Conservation (phyloP, 2,797 vertebrate species). For the Anguilla marmorata region DNA sequence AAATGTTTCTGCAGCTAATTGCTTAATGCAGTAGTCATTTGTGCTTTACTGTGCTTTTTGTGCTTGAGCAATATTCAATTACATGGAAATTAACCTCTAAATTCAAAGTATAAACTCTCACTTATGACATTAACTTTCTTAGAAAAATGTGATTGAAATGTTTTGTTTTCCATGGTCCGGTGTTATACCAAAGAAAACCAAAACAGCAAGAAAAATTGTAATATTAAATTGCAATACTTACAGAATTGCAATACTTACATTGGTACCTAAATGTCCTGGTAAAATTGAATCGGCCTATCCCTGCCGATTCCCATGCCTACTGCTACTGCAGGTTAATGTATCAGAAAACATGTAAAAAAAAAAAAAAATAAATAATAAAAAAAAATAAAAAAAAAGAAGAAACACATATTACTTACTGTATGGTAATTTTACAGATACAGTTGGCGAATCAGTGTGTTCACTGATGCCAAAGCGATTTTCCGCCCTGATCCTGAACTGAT, state of each 20-base stretch:
- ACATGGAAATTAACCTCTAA: no score
- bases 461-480: slow-evolving; percentile 98
- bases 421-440: slow-evolving; percentile 84
- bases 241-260: neutral
- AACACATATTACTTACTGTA: slow-evolving; percentile 82
- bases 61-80: no score
- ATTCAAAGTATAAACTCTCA: no score
- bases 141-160: no score
- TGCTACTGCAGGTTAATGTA: neutral
- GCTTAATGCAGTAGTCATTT: no score
- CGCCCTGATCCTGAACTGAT: slow-evolving; percentile 96
- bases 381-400: neutral
- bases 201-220: neutral
- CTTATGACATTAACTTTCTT: no score
- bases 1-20: no score
- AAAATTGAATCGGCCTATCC: neutral
- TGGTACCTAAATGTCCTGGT: neutral
- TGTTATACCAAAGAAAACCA: no score
- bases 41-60: no score
- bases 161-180: no score
- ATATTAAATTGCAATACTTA: neutral
- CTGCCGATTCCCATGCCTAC: slow-evolving; percentile 17
- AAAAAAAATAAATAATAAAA: slow-evolving; percentile 43
- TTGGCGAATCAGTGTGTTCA: slow-evolving; percentile 87
- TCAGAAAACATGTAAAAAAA: slow-evolving; percentile 18